Evolutionary conservation across 2,113 vertebrate species (phyloP).

Genomic region (Tor tambroides): DNA sequence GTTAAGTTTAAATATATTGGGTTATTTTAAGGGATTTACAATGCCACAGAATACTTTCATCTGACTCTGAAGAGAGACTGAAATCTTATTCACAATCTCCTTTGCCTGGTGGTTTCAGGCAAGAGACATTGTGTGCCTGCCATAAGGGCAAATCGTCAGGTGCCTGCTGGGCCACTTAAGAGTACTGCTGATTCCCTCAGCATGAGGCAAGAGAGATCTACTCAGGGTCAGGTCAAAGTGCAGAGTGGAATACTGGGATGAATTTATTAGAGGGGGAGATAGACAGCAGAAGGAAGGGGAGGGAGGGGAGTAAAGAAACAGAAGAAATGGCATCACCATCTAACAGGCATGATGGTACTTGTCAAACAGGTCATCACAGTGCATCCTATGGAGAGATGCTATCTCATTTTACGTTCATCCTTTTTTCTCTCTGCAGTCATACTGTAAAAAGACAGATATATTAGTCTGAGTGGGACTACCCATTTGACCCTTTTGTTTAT

Average conservation of each 20-base stretch:
- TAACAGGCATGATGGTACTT: slow-evolving; percentile 25
- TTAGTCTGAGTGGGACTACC: background rate
- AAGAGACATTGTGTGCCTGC: slow-evolving; percentile 32
- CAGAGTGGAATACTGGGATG: slow-evolving; percentile 27
- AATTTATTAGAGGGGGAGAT: slow-evolving; percentile 17
- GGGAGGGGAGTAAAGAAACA: background rate
- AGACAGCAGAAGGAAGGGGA: background rate
- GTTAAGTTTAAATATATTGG: background rate
- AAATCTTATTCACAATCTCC: slow-evolving; percentile 30
- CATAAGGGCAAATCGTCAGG: slow-evolving; percentile 40
- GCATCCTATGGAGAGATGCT: slow-evolving; percentile 10
- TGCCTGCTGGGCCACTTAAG: slow-evolving; percentile 33
- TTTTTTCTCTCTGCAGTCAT: slow-evolving; percentile 24
- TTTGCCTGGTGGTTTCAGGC: slow-evolving; percentile 15
- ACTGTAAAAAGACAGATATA: background rate
- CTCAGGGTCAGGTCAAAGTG: slow-evolving; percentile 42
- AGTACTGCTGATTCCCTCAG: slow-evolving; percentile 35
- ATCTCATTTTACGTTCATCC: slow-evolving; percentile 15
- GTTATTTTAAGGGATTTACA: background rate
- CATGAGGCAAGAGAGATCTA: slow-evolving; percentile 32
- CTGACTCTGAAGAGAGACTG: slow-evolving; percentile 13
- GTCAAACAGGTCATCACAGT: slow-evolving; percentile 48
- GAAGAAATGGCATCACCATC: slow-evolving; percentile 34
- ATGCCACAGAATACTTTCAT: slow-evolving; percentile 4
- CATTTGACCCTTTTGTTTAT: background rate